Percentiles rank a stretch among this genome's conserved stretches.
These are phyloP conservation scores for Antrozous pallidus DNA, from an alignment of 2,797 vertebrate species.

Conservation along the genomic window DNA sequence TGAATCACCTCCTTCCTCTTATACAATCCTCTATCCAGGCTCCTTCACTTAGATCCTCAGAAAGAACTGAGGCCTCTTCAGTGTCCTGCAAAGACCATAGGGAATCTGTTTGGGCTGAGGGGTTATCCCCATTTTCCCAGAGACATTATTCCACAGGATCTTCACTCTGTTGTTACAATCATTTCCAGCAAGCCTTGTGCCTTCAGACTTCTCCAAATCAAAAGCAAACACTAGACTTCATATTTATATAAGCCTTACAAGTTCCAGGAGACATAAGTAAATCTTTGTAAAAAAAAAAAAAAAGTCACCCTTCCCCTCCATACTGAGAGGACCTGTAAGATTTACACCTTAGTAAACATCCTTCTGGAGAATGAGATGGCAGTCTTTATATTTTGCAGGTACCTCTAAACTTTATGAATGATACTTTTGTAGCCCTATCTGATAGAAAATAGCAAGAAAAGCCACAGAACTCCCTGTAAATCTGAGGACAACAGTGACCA, in stretches of 20 bases:
- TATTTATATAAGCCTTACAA: neutral
- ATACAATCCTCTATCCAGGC: neutral
- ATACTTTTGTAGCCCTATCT: neutral
- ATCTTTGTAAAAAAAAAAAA: neutral
- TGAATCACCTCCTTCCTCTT: neutral
- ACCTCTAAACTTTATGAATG: neutral
- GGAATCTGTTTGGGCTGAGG: neutral
- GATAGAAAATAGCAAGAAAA: neutral
- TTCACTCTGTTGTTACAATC: neutral
- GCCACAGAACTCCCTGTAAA: neutral
- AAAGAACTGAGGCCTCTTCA: neutral
- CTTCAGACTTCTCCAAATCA: neutral
- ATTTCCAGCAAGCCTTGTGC: neutral
- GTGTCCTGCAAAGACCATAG: neutral
- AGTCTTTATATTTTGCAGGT: neutral
- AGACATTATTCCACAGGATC: neutral
- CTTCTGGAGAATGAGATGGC: neutral
- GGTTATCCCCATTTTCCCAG: neutral
- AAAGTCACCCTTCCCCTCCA: neutral
- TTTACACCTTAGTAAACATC: neutral
- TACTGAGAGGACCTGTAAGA: neutral
- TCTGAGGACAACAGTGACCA: neutral
- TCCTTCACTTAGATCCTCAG: neutral
- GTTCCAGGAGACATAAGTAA: neutral
- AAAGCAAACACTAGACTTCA: neutral